Conservation (phyloP, 1,140 invertebrate species). For the Phymorhynchus buccinoides region DNA sequence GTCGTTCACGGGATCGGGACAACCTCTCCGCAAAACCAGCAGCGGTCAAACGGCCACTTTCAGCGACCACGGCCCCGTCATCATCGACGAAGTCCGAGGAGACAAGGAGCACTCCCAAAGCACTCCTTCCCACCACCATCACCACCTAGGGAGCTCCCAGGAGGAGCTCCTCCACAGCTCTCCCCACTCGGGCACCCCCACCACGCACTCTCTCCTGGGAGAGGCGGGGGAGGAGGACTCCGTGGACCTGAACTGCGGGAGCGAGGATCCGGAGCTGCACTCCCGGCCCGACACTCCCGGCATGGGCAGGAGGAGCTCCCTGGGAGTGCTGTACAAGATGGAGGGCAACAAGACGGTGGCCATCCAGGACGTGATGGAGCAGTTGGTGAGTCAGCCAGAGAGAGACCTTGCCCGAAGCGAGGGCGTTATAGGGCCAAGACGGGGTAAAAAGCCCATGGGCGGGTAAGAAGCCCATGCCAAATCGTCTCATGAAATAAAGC, state of each 20-base stretch:
- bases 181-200: background rate
- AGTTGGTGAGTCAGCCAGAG: background rate
- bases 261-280: too few relatives aligned
- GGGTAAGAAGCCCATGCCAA: too few relatives aligned
- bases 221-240: background rate
- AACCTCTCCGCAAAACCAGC: background rate
- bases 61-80: background rate
- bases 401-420: too few relatives aligned
- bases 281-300: background rate
- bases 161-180: background rate
- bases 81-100: slow-evolving; percentile 20
- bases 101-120: too few relatives aligned
- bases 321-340: slow-evolving; percentile 28
- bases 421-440: too few relatives aligned
- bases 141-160: slow-evolving; percentile 2
- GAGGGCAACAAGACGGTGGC: slow-evolving; percentile 27
- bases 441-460: too few relatives aligned
- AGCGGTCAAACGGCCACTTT: background rate
- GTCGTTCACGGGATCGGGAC: slow-evolving; percentile 6
- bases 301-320: slow-evolving; percentile 11
- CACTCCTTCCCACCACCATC: too few relatives aligned
- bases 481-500: too few relatives aligned
- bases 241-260: background rate
- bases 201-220: too few relatives aligned
- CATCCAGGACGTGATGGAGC: background rate